Percentiles rank a stretch among this genome's conserved stretches.
Conservation (phyloP, 37 sponge, comb jelly and placozoan species). For the Dysidea cf. avara region DNA sequence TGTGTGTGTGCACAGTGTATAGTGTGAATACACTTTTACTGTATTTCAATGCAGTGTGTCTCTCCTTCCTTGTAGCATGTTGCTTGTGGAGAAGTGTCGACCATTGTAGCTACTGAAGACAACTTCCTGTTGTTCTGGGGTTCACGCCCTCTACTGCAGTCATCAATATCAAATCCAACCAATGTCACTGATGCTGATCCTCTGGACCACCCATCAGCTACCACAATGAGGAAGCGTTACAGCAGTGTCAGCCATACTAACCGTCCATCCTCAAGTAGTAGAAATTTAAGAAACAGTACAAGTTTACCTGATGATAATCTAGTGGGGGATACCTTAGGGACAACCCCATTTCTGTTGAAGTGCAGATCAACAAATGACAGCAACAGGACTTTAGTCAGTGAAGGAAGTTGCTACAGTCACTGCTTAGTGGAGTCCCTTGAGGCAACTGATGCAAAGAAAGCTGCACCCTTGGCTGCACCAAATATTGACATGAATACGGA, state of each 20-base stretch:
- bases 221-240: not conserved
- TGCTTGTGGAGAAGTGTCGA: slow-evolving; percentile 74
- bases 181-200: not conserved
- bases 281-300: too few species aligned
- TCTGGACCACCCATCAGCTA: too few species aligned
- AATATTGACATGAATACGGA: too few species aligned
- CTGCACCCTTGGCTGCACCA: too few species aligned
- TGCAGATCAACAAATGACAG: too few species aligned
- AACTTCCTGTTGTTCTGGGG: slow-evolving; percentile 83
- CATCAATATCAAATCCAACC: slow-evolving; percentile 39
- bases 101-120: slow-evolving; percentile 74
- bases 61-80: slow-evolving; percentile 49
- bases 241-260: slow-evolving; percentile 7
- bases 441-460: too few species aligned
- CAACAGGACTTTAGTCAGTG: too few species aligned
- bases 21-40: not conserved
- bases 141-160: slow-evolving; percentile 57
- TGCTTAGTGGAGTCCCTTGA: too few species aligned
- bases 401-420: too few species aligned
- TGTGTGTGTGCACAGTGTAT: slow-evolving; percentile 14
- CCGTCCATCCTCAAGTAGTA: not conserved
- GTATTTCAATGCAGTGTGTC: not conserved
- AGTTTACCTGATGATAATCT: too few species aligned
- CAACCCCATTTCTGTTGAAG: too few species aligned
- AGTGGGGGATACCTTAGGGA: too few species aligned